Evolutionary conservation across 1,140 invertebrate genomes (phyloP).

Genomic region (Neodiprion pinetum): DNA sequence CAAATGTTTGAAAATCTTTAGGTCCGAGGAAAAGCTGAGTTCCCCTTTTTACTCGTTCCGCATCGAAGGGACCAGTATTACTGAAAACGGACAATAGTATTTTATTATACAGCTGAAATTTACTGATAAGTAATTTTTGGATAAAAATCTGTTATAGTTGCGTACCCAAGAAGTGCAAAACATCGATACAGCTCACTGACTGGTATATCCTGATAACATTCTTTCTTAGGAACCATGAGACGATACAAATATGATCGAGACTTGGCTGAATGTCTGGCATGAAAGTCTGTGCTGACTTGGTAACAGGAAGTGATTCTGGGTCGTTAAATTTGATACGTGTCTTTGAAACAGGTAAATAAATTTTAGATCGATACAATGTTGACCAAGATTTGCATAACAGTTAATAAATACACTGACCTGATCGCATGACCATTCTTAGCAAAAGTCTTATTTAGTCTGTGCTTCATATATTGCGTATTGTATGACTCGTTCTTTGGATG

Average conservation of each 20-base stretch:
- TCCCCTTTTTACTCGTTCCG: constrained; percentile 64
- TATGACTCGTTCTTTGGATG: neutral
- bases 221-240: neutral
- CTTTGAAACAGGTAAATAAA: neutral
- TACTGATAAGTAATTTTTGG: neutral
- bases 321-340: neutral
- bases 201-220: neutral
- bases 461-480: neutral
- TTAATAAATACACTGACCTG: neutral
- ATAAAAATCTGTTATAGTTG: neutral
- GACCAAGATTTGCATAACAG: neutral
- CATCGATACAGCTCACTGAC: neutral
- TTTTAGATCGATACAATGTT: neutral
- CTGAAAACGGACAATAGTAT: too few relatives aligned
- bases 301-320: neutral
- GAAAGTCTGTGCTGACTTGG: neutral
- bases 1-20: constrained; percentile 77
- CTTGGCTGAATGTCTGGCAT: neutral
- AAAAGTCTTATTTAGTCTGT: neutral
- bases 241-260: neutral
- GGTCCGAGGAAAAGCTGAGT: constrained; percentile 66
- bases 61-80: constrained; percentile 58
- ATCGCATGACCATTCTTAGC: too few relatives aligned
- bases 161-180: neutral
- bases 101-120: too few relatives aligned